These are phyloP conservation scores for Anolis sagrei DNA, from an alignment of 2,113 vertebrate species.

Conservation along the genomic window DNA sequence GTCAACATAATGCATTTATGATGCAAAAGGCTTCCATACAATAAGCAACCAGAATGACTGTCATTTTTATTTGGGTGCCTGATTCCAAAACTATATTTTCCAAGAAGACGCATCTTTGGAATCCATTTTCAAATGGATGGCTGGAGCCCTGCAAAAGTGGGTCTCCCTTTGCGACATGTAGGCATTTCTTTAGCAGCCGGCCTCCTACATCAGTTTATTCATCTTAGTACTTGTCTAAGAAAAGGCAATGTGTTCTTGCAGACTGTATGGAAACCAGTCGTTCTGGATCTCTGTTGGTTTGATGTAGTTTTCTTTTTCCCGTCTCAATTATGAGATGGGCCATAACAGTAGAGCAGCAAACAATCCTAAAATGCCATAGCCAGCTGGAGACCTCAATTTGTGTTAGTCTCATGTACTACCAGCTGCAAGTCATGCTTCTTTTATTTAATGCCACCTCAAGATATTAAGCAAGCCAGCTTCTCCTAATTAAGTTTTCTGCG, in stretches of 20 bases:
- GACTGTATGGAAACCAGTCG: not conserved
- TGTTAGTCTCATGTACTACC: not conserved
- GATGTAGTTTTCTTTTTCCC: not conserved
- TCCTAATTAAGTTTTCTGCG: not conserved
- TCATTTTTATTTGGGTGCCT: not conserved
- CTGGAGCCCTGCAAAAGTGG: not conserved
- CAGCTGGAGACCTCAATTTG: not conserved
- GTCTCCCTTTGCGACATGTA: not conserved
- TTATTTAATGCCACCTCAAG: not conserved
- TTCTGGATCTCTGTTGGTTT: not conserved
- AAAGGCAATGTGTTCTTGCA: not conserved
- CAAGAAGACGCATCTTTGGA: not conserved
- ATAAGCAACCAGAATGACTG: not conserved
- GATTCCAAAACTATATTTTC: not conserved
- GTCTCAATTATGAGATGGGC: not conserved
- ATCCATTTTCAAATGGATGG: not conserved
- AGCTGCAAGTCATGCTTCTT: not conserved
- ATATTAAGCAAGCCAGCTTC: not conserved
- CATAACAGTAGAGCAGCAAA: not conserved
- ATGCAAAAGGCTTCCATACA: not conserved
- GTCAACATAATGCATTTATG: not conserved
- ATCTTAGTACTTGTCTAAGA: not conserved
- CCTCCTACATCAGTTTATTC: not conserved
- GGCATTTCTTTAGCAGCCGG: no score
- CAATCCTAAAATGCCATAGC: not conserved